A percentile compares a stretch with the other conserved stretches of the same genome.
phyloP scores from a whole-genome alignment of 2,797 vertebrate genomes.

The Anas bahamensis region DNA sequence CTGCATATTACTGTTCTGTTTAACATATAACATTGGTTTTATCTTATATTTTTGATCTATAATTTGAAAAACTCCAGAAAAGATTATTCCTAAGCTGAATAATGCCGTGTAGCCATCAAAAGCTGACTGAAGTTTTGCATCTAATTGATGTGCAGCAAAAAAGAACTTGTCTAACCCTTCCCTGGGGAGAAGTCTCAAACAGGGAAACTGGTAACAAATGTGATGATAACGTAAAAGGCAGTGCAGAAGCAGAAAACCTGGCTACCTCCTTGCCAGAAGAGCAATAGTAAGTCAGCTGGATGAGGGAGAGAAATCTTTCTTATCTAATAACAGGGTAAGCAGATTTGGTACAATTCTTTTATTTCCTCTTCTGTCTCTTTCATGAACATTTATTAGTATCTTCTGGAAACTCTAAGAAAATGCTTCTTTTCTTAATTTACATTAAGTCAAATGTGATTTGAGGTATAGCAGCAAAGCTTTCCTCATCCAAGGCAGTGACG shows the following conservation, averaged over 20 bases:
- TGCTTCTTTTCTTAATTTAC: background rate
- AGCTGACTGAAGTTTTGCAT: background rate
- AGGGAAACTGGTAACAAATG: background rate
- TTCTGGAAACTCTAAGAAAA: background rate
- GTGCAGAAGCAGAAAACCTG: background rate
- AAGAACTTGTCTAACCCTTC: background rate
- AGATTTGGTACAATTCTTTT: background rate
- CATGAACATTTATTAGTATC: background rate
- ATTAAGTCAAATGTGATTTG: background rate
- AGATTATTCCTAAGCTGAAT: background rate
- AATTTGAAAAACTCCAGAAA: background rate
- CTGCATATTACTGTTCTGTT: background rate
- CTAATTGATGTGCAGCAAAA: background rate
- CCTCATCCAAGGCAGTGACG: background rate
- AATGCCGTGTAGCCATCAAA: background rate
- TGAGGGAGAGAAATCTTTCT: background rate
- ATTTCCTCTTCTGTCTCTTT: background rate
- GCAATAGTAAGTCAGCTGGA: background rate
- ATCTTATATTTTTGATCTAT: background rate
- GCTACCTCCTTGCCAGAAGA: background rate
- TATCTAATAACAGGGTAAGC: background rate
- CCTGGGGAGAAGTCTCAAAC: background rate
- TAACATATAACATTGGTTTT: background rate
- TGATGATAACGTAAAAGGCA: background rate
- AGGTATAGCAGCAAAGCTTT: background rate